Conservation (phyloP, 2,888 invertebrate species). For the Theretra japonica region DNA sequence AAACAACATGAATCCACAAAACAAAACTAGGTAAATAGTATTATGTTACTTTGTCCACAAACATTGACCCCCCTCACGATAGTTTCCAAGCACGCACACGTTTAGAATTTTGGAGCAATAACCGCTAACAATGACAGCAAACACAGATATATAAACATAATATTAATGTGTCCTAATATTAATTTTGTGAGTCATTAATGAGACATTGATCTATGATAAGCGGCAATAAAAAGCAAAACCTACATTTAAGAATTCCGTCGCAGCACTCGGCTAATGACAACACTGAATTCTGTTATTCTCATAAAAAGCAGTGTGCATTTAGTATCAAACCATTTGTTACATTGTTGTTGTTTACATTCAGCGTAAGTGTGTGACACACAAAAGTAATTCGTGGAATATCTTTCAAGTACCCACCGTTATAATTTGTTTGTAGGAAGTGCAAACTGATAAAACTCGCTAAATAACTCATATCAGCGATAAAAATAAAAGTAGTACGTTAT, state of each 20-base stretch:
- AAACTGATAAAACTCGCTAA: slow-evolving; percentile 36
- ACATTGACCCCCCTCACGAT: slow-evolving; percentile 27
- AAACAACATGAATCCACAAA: neutral
- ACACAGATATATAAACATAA: slow-evolving; percentile 31
- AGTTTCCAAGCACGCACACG: slow-evolving; percentile 17
- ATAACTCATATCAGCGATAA: slow-evolving; percentile 39
- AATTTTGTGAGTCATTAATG: slow-evolving; percentile 34
- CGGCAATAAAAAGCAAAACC: slow-evolving; percentile 30
- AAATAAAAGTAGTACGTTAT: slow-evolving; percentile 33
- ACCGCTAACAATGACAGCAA: slow-evolving; percentile 32
- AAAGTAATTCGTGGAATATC: neutral
- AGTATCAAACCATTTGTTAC: slow-evolving; percentile 4
- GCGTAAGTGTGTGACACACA: slow-evolving; percentile 29
- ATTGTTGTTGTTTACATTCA: slow-evolving; percentile 37
- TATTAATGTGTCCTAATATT: slow-evolving; percentile 29
- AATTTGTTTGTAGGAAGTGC: slow-evolving; percentile 3
- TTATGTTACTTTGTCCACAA: slow-evolving; percentile 20
- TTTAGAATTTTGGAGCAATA: slow-evolving; percentile 33
- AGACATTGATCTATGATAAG: slow-evolving; percentile 34
- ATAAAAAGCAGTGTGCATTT: neutral
- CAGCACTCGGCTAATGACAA: neutral
- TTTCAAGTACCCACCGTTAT: slow-evolving; percentile 1
- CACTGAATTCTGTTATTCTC: neutral
- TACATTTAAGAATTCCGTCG: slow-evolving; percentile 4
- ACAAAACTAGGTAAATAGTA: slow-evolving; percentile 10